phyloP scores from a whole-genome alignment of 2,113 vertebrate genomes.

The Zingel zingel region DNA sequence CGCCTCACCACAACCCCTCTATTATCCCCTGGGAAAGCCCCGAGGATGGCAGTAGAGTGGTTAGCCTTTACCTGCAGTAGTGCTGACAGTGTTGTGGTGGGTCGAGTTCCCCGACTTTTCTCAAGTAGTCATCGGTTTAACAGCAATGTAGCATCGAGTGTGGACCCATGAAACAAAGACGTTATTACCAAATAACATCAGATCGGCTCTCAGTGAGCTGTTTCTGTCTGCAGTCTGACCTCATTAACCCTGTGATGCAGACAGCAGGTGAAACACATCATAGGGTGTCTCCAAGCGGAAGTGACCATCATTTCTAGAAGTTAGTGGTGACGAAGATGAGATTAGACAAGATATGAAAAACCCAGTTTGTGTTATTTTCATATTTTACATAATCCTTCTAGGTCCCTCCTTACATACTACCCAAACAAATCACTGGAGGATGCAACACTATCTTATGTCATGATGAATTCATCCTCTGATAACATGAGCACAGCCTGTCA shows the following conservation, averaged over 20 bases:
- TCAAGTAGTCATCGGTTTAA: slow-evolving; percentile 52
- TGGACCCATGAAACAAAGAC: slow-evolving; percentile 20
- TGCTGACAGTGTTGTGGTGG: slow-evolving; percentile 67
- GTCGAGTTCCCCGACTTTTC: slow-evolving; percentile 62
- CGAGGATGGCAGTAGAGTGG: slow-evolving; percentile 43
- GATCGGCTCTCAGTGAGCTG: not conserved
- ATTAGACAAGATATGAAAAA: slow-evolving; percentile 23
- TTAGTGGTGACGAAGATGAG: not conserved
- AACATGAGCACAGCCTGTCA: not conserved
- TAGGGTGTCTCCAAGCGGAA: slow-evolving; percentile 17
- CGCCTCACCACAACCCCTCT: slow-evolving; percentile 32
- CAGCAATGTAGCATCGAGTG: not conserved
- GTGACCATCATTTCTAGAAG: not conserved
- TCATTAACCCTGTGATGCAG: slow-evolving; percentile 29
- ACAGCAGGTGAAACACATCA: slow-evolving; percentile 1
- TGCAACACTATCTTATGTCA: not conserved
- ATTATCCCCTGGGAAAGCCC: slow-evolving; percentile 70
- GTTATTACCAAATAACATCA: not conserved
- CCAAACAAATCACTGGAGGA: not conserved
- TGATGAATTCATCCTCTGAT: slow-evolving; percentile 20
- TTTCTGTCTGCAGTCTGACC: slow-evolving; percentile 26
- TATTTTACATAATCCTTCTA: not conserved
- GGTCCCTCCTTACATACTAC: not conserved
- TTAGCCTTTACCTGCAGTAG: slow-evolving; percentile 64
- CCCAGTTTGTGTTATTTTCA: slow-evolving; percentile 19